Evolutionary conservation across 2,888 invertebrate species (phyloP).

Genomic region (Cephus spinipes): DNA sequence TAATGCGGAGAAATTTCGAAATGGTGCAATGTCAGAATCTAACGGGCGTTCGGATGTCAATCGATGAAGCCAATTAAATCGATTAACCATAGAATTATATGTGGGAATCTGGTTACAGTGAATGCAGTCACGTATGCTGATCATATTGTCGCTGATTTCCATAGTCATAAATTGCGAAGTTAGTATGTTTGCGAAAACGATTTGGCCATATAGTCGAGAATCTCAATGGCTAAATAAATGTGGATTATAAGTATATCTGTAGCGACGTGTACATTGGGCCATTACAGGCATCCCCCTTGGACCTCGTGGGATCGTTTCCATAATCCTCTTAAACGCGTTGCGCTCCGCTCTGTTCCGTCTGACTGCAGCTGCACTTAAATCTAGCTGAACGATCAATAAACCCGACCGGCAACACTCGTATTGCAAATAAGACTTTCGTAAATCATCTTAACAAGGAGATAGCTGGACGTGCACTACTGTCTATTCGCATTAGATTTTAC

Average conservation of each 20-base stretch:
- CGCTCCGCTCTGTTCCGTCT: constrained; percentile 14
- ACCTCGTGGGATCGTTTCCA: constrained; percentile 26
- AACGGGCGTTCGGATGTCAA: neutral
- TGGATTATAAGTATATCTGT: neutral
- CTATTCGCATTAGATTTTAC: neutral
- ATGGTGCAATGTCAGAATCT: neutral
- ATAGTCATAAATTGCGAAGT: neutral
- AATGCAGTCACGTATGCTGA: neutral
- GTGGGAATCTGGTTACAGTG: neutral
- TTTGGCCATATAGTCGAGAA: neutral
- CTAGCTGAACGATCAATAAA: constrained; percentile 36
- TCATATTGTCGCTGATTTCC: neutral
- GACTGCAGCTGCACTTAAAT: constrained; percentile 33
- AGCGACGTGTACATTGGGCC: neutral
- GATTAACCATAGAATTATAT: neutral
- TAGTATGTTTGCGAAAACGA: neutral
- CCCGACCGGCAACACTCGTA: constrained; percentile 18
- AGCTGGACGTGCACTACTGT: neutral
- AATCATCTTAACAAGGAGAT: constrained; percentile 26
- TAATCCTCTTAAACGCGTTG: constrained; percentile 37
- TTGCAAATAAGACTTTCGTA: constrained; percentile 25
- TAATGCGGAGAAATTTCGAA: neutral
- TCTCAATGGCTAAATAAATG: neutral
- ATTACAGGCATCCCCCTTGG: constrained; percentile 16
- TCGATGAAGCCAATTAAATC: neutral